Evolutionary conservation across 2,888 invertebrate species (phyloP), one percentile per base, ranked within the genome.

Genomic region (Drosophila acutilabella): DNA sequence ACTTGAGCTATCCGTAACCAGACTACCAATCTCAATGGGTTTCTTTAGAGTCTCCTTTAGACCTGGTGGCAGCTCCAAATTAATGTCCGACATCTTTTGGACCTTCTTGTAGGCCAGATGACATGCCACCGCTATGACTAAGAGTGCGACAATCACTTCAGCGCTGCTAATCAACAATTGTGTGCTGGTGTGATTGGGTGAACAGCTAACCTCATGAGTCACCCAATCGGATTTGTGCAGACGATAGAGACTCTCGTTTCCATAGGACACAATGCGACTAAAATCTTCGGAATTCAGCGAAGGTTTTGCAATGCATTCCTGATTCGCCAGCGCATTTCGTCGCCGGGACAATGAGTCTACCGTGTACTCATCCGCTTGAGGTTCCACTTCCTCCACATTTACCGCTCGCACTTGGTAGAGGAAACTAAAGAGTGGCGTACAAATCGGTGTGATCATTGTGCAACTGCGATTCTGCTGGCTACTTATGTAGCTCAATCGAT

Each of bases 81-180:
- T 76, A 57, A 92, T 92, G 51, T 91, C 89, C 0, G 91, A 89
- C 92, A 92, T 92, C 73, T 89, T 88, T 36, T 81, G 81, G 41
- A 82, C 87, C 62, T 92, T 91, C 11, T 89, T 82, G 33, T 88
- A 88, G 5, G 64, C 72, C 36, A 81, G 65, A 33, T 90, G 82
- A n/a, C 77, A 59, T 2, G 80, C 67, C 0, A 75, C 64, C 48
- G 79, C 64, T 1, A 81, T 14, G 11, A 77, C 53, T 1, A 76
- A 20, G 1, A 78, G 23, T 0, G 70, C 65, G 10, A 73, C 38
- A 3, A 61, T 36, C 23, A 62, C 64, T 52, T 83, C 80, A 1
- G 73, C 7, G 10, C 36, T 59, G 36, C 50, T 68, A 0, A 71
- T 2, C 6, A 62, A 8, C 26, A 59, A 33, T 45, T 81, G 70